Conservation (phyloP, 1,140 invertebrate species). For the Eulimnadia texana region DNA sequence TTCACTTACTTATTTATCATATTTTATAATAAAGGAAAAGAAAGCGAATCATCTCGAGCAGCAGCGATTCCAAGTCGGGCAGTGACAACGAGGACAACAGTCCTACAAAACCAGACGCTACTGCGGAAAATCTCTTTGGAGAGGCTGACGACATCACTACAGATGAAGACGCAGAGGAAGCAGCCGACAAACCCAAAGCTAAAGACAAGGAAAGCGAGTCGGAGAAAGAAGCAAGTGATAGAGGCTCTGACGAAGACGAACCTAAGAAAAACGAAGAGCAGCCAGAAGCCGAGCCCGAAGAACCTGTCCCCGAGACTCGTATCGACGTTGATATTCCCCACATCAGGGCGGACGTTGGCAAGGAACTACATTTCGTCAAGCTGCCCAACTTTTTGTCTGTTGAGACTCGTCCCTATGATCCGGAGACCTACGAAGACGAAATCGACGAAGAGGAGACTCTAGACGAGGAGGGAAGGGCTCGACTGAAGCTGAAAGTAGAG, state of each 20-base stretch:
- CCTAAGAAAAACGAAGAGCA: conserved; percentile 30
- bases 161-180: conserved; percentile 41
- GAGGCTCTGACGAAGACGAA: neutral
- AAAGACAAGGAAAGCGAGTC: conserved; percentile 25
- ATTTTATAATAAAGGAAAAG: neutral
- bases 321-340: conserved; percentile 95
- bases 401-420: conserved; percentile 85
- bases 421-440: conserved; percentile 93
- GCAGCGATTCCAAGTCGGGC: neutral
- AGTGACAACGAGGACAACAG: neutral
- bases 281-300: conserved; percentile 54
- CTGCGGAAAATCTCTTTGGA: conserved; percentile 74
- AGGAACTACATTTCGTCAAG: conserved; percentile 87
- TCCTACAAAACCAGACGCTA: conserved; percentile 25
- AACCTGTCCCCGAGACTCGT: conserved; percentile 70
- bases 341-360: conserved; percentile 79
- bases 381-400: conserved; percentile 84
- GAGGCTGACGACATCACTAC: conserved; percentile 80
- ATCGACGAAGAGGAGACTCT: conserved; percentile 96
- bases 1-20: neutral
- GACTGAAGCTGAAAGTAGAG: conserved; percentile 83
- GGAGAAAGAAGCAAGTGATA: conserved; percentile 22
- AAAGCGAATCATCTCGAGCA: neutral
- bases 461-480: conserved; percentile 92
- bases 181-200: conserved; percentile 35